These are phyloP conservation scores for Gallinago media DNA, from an alignment of 2,113 vertebrate genomes.

Conservation along the genomic window DNA sequence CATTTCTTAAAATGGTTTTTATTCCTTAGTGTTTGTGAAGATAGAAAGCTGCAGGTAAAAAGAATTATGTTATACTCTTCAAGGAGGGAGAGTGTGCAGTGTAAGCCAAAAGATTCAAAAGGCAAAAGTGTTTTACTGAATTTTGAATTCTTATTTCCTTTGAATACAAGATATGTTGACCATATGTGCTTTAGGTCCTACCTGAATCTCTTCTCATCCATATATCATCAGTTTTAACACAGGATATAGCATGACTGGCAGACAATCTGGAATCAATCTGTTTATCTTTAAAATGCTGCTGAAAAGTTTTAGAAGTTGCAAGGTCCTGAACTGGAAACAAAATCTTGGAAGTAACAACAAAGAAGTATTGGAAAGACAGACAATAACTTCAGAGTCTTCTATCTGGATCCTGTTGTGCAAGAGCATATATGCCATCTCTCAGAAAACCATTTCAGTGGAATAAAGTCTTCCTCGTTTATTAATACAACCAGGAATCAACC, in stretches of 20 bases:
- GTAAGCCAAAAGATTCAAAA: slow-evolving; percentile 15
- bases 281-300: slow-evolving; percentile 70
- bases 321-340: slow-evolving; percentile 58
- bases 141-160: slow-evolving; percentile 31
- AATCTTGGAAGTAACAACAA: slow-evolving; percentile 70
- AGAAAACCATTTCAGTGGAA: slow-evolving; percentile 46
- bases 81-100: background rate
- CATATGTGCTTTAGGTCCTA: slow-evolving; percentile 57
- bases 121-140: slow-evolving; percentile 9
- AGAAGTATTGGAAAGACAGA: slow-evolving; percentile 52
- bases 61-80: background rate
- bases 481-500: slow-evolving; percentile 25
- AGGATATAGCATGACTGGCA: slow-evolving; percentile 55
- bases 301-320: slow-evolving; percentile 68
- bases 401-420: slow-evolving; percentile 39
- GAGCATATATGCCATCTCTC: slow-evolving; percentile 8
- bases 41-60: background rate
- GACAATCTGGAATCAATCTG: slow-evolving; percentile 70
- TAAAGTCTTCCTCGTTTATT: slow-evolving; percentile 41
- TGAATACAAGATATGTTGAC: slow-evolving; percentile 35
- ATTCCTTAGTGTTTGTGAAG: background rate
- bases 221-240: slow-evolving; percentile 55
- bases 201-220: slow-evolving; percentile 60
- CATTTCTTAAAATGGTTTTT: background rate
- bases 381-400: slow-evolving; percentile 34